Evolutionary conservation across 2,797 vertebrate species (phyloP), one percentile per base, ranked within the genome.

Genomic region (Alcedo quadribrachys): DNA sequence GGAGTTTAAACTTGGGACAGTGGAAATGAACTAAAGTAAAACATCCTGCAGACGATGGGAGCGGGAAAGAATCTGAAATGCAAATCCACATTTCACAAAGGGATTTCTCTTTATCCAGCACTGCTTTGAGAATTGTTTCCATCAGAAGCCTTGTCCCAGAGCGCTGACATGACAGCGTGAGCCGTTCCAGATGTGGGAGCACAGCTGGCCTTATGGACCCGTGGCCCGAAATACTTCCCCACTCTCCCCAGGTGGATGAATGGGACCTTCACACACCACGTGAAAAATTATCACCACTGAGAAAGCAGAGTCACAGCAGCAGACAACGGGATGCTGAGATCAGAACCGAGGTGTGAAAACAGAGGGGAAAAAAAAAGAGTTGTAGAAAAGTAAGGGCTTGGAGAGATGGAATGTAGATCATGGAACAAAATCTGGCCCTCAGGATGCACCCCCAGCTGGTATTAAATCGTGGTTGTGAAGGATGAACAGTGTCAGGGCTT

Each of bases 1-100:
- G 65, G 84, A 91, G 60, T 77, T 89, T 83, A 92, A 84, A 77
- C 37, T 75, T 2, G 3, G 63, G 67, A 85, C 60, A 76, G 63
- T 87, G 70, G 93, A 94, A 95, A 84, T 60, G 48, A 89, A 81
- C 66, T 55, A 0, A 46, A 93, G 55, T 66, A 76, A 92, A 95
- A 63, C 1, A 5, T 84, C 91, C 54, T 7, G 4, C 82, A 92
- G 89, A 89, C 89, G 91, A 66, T 25, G n/a, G 70, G 57, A 91
- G 80, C 82, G 76, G 82, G 74, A 94, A 93, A 81, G 85, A 91
- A 87, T 87, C 92, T 89, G 92, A 92, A 91, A 84, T 67, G 87
- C 82, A 95, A 93, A 96, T 89, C 92, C 92, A 82, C 57, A 33
- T 89, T 92, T 94, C 81, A 82, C 71, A 80, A 93, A 94, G 94